These are phyloP conservation scores for Allacma fusca DNA, from an alignment of 2,888 invertebrate genomes.

Conservation along the genomic window DNA sequence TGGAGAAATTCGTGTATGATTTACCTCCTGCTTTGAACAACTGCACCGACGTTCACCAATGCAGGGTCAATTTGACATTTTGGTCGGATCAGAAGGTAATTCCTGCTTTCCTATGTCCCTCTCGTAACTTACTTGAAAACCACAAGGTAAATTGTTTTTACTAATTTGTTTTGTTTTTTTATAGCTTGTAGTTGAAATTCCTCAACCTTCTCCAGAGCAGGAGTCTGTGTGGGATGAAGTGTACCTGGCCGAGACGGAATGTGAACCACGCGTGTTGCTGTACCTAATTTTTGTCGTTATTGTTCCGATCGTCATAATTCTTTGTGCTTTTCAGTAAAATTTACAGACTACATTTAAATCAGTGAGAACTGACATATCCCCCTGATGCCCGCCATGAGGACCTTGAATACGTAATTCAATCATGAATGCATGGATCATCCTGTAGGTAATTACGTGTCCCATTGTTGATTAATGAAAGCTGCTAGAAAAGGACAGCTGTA, in stretches of 20 bases:
- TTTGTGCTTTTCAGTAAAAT: slow-evolving; percentile 71
- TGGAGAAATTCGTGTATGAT: slow-evolving; percentile 54
- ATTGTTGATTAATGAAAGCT: too few species aligned
- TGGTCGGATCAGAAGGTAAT: slow-evolving; percentile 57
- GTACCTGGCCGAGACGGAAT: slow-evolving; percentile 76
- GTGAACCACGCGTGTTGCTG: slow-evolving; percentile 76
- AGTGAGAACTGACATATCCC: too few species aligned
- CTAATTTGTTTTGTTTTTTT: slow-evolving; percentile 20
- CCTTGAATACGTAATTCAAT: too few species aligned
- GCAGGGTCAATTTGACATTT: slow-evolving; percentile 55
- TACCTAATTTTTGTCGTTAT: slow-evolving; percentile 75
- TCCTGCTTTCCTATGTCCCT: too few species aligned
- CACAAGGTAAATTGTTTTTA: background rate
- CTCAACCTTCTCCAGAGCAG: slow-evolving; percentile 53
- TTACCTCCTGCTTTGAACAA: slow-evolving; percentile 55
- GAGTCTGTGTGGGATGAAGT: slow-evolving; percentile 78
- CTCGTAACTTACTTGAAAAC: too few species aligned
- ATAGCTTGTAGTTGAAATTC: slow-evolving; percentile 57
- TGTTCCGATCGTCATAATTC: slow-evolving; percentile 75
- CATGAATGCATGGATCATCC: too few species aligned
- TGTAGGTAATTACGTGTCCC: too few species aligned
- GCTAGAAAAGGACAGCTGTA: too few species aligned
- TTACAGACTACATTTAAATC: too few species aligned
- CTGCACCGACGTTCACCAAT: slow-evolving; percentile 54
- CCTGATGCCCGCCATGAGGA: too few species aligned